Conservation (phyloP, 2,888 invertebrate species). For the Loripinus fragilis region DNA sequence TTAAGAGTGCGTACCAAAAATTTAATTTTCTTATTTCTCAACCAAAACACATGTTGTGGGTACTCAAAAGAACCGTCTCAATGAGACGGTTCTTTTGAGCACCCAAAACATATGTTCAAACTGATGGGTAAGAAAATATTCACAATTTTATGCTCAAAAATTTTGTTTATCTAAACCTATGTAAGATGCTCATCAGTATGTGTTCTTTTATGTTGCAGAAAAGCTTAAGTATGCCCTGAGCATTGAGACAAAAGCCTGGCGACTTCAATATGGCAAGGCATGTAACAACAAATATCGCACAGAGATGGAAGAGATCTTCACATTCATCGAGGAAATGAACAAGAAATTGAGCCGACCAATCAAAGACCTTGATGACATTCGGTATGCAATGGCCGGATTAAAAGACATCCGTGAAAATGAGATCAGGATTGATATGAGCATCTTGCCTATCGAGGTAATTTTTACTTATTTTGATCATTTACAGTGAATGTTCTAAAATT, state of each 20-base stretch:
- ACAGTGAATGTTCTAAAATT: no score
- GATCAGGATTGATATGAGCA: conserved; percentile 96
- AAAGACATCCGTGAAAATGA: conserved; percentile 97
- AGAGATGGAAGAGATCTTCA: conserved; percentile 86
- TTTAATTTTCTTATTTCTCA: no score
- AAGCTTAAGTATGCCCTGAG: conserved; percentile 92
- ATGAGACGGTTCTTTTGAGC: no score
- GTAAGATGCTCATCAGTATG: no score
- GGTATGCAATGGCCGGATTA: conserved; percentile 96
- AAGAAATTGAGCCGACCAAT: conserved; percentile 94
- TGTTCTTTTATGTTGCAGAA: conserved; percentile 82
- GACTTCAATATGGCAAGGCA: conserved; percentile 81
- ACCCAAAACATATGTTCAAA: no score
- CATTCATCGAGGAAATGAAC: conserved; percentile 91
- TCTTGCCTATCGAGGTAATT: conserved; percentile 93
- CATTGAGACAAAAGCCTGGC: conserved; percentile 86
- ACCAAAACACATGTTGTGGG: no score
- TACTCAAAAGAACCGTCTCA: no score
- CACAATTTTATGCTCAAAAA: no score
- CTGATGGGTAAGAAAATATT: no score
- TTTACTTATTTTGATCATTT: background rate
- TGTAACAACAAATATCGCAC: conserved; percentile 83
- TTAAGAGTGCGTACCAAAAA: no score
- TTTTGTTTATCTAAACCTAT: conserved; percentile 5
- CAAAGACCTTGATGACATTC: conserved; percentile 95